Conservation (phyloP, 2,888 invertebrate genomes). For the Drosophila putrida region DNA sequence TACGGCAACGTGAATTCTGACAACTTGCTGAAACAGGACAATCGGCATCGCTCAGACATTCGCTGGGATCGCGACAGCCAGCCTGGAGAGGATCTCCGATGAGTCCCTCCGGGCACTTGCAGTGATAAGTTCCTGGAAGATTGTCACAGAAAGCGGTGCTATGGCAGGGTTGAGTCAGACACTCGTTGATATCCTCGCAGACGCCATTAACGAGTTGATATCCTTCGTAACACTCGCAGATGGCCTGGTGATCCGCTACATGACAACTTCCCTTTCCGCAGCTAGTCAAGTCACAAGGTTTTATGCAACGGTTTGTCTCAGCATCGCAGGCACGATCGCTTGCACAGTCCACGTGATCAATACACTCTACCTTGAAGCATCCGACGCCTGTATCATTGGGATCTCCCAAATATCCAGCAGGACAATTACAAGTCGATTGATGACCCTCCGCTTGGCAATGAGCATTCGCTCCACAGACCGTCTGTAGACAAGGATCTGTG, state of each 20-base stretch:
- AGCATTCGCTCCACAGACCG: conserved; percentile 92
- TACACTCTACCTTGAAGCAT: conserved; percentile 95
- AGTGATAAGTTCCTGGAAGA: conserved; percentile 91
- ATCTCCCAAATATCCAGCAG: conserved; percentile 93
- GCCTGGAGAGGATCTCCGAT: conserved; percentile 90
- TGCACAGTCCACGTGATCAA: conserved; percentile 91
- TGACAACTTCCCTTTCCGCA: conserved; percentile 94
- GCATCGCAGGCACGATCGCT: conserved; percentile 91
- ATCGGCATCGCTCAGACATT: conserved; percentile 92
- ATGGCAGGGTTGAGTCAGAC: conserved; percentile 92
- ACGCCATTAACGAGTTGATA: conserved; percentile 89
- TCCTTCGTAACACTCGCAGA: conserved; percentile 92
- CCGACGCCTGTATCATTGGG: conserved; percentile 91
- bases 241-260: conserved; percentile 89
- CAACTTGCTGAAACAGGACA: conserved; percentile 93
- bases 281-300: conserved; percentile 91
- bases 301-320: conserved; percentile 91
- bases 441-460: conserved; percentile 91
- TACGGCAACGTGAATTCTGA: conserved; percentile 90
- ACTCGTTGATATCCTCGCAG: conserved; percentile 94
- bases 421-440: conserved; percentile 90
- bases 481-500: conserved; percentile 91
- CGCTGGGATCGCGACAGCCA: conserved; percentile 93
- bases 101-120: conserved; percentile 91
- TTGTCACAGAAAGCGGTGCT: conserved; percentile 92